Conservation (phyloP, 1,140 invertebrate genomes). For the Aculops lycopersici region DNA sequence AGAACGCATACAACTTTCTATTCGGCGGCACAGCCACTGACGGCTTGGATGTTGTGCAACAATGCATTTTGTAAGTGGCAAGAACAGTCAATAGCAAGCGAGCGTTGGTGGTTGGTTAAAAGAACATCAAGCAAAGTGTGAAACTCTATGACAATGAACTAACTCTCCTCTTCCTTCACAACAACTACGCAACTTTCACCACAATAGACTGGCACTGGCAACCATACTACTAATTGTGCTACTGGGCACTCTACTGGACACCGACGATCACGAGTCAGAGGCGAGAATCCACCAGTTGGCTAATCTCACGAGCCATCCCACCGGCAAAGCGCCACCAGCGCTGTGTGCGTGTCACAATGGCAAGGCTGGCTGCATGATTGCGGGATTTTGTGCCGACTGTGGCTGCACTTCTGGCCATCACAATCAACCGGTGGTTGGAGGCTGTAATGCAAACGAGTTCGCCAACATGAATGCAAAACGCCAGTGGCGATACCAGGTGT, state of each 20-base stretch:
- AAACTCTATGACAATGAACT: too few relatives aligned
- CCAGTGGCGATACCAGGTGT: background rate
- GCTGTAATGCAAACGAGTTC: background rate
- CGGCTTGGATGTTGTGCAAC: background rate
- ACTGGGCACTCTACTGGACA: too few relatives aligned
- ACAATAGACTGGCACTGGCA: too few relatives aligned
- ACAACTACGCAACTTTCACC: too few relatives aligned
- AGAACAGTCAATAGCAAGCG: too few relatives aligned
- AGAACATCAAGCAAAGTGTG: too few relatives aligned
- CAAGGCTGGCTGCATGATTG: background rate
- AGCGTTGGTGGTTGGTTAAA: too few relatives aligned
- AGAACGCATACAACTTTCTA: background rate
- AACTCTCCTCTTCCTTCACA: too few relatives aligned
- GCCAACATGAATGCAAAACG: background rate
- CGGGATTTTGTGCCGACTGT: background rate
- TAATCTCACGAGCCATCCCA: background rate
- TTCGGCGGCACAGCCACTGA: background rate
- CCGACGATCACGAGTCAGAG: too few relatives aligned
- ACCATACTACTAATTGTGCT: too few relatives aligned
- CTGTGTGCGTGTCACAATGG: background rate
- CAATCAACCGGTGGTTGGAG: background rate
- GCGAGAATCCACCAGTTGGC: background rate
- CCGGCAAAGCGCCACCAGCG: background rate
- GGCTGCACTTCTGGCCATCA: background rate
- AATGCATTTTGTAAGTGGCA: background rate